Evolutionary conservation across 2,888 invertebrate species (phyloP).

Genomic region (Mythimna loreyi): DNA sequence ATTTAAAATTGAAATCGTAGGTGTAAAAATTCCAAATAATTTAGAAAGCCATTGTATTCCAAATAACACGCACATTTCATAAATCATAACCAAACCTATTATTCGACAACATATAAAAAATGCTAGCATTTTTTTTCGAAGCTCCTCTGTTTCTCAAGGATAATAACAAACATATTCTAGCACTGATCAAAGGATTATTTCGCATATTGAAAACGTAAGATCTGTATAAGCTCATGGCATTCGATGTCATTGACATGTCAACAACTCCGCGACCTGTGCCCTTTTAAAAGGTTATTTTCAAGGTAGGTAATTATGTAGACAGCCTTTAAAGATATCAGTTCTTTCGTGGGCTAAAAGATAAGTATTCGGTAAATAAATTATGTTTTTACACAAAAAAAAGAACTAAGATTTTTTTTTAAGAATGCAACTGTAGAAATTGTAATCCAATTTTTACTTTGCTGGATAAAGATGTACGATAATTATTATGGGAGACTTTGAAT

Average conservation of each 20-base stretch:
- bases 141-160: constrained; percentile 20
- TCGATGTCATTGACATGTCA: constrained; percentile 41
- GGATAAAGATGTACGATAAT: too few species aligned
- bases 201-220: constrained; percentile 65
- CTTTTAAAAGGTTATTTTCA: constrained; percentile 54
- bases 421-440: neutral
- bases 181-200: constrained; percentile 65
- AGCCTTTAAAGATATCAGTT: constrained; percentile 23
- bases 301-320: constrained; percentile 40
- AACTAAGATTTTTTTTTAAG: neutral
- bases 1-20: neutral
- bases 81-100: neutral
- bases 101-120: constrained; percentile 24
- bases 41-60: neutral
- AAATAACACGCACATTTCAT: constrained; percentile 4
- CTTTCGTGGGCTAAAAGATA: constrained; percentile 17
- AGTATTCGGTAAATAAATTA: constrained; percentile 11
- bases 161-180: constrained; percentile 60
- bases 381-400: neutral
- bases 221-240: constrained; percentile 47
- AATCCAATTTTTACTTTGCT: too few species aligned
- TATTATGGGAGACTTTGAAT: too few species aligned
- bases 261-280: constrained; percentile 45
- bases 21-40: too few species aligned
- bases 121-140: constrained; percentile 2